phyloP scores from a whole-genome alignment of 1,140 invertebrate genomes.

The Aphelenchoides fujianensis region DNA sequence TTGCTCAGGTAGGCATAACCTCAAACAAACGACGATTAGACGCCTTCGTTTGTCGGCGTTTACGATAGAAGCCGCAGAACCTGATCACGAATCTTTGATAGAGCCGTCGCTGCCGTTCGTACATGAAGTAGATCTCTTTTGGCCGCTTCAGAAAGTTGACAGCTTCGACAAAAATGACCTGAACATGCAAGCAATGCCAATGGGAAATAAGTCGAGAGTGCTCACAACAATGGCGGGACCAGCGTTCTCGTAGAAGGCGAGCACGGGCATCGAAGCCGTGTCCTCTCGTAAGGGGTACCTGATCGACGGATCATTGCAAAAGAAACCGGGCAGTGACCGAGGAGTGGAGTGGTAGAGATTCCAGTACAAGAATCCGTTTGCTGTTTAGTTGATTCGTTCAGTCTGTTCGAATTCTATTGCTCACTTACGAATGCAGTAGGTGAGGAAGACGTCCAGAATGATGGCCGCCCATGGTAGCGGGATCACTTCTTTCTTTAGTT shows the following conservation, averaged over 20 bases:
- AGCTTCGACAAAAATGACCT: neutral
- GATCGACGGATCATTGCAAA: slow-evolving; percentile 7
- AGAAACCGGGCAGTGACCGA: neutral
- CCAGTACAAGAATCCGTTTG: neutral
- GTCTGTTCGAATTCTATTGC: neutral
- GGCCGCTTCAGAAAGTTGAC: neutral
- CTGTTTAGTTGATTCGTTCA: neutral
- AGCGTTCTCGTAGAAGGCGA: neutral
- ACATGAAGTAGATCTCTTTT: slow-evolving; percentile 3
- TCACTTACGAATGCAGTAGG: neutral
- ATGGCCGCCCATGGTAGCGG: neutral
- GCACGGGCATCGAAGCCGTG: neutral
- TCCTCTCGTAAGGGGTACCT: neutral
- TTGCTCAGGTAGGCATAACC: neutral
- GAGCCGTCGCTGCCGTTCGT: neutral
- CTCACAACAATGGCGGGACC: neutral
- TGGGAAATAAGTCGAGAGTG: too few species aligned
- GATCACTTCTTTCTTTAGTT: too few species aligned
- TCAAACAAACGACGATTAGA: neutral
- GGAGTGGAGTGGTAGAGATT: neutral
- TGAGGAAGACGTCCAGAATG: neutral
- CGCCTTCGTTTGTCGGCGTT: neutral
- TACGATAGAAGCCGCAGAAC: neutral
- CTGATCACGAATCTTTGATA: neutral
- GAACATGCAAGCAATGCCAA: too few species aligned